Base-by-base conservation (phyloP, 1,140 invertebrate genomes). In the Achatina immaculata region DNA sequence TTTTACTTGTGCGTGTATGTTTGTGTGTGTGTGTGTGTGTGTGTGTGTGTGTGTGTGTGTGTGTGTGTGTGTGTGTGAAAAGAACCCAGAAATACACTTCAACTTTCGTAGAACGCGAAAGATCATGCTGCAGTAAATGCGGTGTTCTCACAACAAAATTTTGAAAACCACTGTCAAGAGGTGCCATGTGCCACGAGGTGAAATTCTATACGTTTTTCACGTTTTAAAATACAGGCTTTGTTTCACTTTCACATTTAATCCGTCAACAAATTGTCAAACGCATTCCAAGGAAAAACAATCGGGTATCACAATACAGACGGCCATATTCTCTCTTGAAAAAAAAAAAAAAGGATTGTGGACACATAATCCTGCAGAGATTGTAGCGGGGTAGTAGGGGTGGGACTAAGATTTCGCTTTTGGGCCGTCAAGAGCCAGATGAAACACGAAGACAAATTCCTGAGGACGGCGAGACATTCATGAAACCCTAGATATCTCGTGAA, bases 401-500 rank as follows among this genome's bases (percentile, higher is more conserved):
- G 28, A 62, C n/a, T 31, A 62, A 2, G n/a, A 34, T 19, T 62
- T 6, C 16, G 28, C n/a, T 55, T 3, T 31, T 31, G n/a, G 58
- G 58, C 31, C 58, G 58, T 31, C 6, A 31, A 28, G 58, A 6
- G 58, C 9, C 58, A 11, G n/a, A 28, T 62, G 62, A 76, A 36
- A 19, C 74, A 34, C 34, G 51, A 75, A 11, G 45, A 45, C 45
- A 36, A 55, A 62, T 62, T 62, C 28, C 28, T 62, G 58, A 28
- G 2, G 16, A 14, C 3, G 28, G n/a, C 28, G 28, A 4, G 3
- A 21, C 28, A 16, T 28, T 62, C 1, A 28, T 4, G 58, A 62
- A 62, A 62, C 58, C 6, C 21, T 31, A 62, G 58, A 62, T 62
- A 62, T 62, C 58, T 62, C 4, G 58, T 62, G 58, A 31, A 62